phyloP scores from a whole-genome alignment of 2,113 vertebrate species.

The Suncus etruscus region DNA sequence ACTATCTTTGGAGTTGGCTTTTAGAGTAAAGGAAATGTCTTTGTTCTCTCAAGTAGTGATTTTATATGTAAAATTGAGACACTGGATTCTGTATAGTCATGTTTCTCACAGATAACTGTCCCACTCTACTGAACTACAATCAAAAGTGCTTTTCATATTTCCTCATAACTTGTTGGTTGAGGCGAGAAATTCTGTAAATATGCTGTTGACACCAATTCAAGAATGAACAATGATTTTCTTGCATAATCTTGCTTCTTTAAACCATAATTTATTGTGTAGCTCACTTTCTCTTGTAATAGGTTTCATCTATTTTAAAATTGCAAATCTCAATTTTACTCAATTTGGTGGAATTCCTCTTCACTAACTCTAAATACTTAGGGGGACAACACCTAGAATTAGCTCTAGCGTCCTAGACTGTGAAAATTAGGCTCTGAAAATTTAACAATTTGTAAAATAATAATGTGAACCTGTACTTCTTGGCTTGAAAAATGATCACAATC shows the following conservation, averaged over 20 bases:
- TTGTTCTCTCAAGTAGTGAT: neutral
- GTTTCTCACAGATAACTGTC: neutral
- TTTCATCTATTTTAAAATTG: neutral
- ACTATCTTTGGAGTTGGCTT: neutral
- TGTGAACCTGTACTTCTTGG: neutral
- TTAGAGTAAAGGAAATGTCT: neutral
- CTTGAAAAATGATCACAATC: conserved; percentile 24
- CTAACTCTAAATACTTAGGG: neutral
- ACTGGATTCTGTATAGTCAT: neutral
- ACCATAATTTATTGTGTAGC: neutral
- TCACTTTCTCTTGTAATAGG: neutral
- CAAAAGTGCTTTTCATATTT: neutral
- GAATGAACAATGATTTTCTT: neutral
- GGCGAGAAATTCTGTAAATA: neutral
- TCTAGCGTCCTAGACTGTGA: neutral
- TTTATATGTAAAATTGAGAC: neutral
- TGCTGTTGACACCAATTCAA: neutral
- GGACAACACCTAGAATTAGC: neutral
- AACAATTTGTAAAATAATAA: conserved; percentile 26
- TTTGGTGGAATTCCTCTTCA: neutral
- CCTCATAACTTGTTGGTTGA: neutral
- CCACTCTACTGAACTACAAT: neutral
- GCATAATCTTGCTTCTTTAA: neutral
- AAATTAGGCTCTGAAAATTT: neutral
- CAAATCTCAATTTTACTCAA: neutral